Evolutionary conservation across 2,797 vertebrate species (phyloP), one percentile per base, ranked within the genome.

Genomic region (Acanthopagrus latus): DNA sequence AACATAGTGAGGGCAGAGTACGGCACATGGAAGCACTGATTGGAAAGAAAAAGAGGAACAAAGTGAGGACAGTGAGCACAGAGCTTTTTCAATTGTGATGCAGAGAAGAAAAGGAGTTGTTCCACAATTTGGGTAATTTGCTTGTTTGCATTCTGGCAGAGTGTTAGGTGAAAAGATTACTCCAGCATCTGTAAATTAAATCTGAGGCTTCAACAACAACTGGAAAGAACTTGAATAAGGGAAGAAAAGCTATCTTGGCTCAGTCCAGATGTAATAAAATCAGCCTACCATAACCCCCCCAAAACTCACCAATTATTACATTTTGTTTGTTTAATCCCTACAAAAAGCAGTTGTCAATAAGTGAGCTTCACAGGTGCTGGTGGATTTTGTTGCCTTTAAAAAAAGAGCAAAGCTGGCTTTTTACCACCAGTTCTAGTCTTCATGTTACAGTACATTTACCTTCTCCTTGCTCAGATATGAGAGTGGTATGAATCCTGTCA

Each of bases 1-100:
- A 99, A 99, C 98, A 99, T 99, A 78, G 98, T 99, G 87, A 99
- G 97, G 0, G 98, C 96, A 0, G 98, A 99, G 92, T 99, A 99
- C 1, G 98, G 98, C 81, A 99, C 98, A 0, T 99, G 98, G 93
- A 99, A 99, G 71, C 98, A 99, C 98, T 99, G 94, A 18, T 2
- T 38, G 48, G 1, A 21, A 57, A 17, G 7, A 52, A 21, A 21
- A 9, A 41, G 3, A 51, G 8, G 0, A 6, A 29, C 2, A 62
- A 3, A 41, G 13, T 63, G 20, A 76, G n/a, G 41, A 38, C 55
- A 38, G 70, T 46, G 0, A 59, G 14, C 11, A 0, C 12, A 48
- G 21, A 10, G 21, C 13, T 68, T 47, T 9, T 14, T 33, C 41
- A 1, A 8, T n/a, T 7, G 63, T 58, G 33, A n/a, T 48, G 60